Percentiles rank a stretch among this genome's conserved stretches.
Evolutionary conservation across 2,888 invertebrate genomes (phyloP).

Genomic region (Trachelus iudaicus): DNA sequence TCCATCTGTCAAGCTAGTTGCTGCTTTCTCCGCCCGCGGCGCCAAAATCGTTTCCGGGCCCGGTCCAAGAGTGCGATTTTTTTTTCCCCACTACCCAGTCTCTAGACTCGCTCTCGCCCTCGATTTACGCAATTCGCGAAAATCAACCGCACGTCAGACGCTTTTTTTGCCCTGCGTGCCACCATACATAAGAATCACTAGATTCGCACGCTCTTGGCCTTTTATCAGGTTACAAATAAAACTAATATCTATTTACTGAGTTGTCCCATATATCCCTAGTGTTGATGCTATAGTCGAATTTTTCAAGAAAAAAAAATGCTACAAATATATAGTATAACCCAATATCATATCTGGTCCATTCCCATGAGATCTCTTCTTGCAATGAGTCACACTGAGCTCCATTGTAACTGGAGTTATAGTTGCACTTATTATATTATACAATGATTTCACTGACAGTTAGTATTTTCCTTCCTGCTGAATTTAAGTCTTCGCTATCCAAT

Average conservation of each 20-base stretch:
- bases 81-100: not conserved
- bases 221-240: not conserved
- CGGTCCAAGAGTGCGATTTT: slow-evolving; percentile 15
- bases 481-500: not conserved
- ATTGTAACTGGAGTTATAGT: not conserved
- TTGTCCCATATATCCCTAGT: not conserved
- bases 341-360: not conserved
- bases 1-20: slow-evolving; percentile 45
- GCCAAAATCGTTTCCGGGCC: slow-evolving; percentile 53
- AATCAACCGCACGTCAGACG: not conserved
- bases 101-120: not conserved
- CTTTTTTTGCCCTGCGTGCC: not conserved
- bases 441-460: not conserved
- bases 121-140: slow-evolving; percentile 1
- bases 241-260: not conserved
- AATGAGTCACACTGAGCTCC: not conserved
- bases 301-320: too few species aligned
- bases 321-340: not conserved
- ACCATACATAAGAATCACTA: not conserved
- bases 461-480: not conserved
- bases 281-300: not conserved
- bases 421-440: not conserved
- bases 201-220: not conserved
- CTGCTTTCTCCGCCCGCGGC: slow-evolving; percentile 58
- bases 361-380: not conserved